Conservation (phyloP, 2,113 vertebrate species). For the Plecturocebus donacophilus region DNA sequence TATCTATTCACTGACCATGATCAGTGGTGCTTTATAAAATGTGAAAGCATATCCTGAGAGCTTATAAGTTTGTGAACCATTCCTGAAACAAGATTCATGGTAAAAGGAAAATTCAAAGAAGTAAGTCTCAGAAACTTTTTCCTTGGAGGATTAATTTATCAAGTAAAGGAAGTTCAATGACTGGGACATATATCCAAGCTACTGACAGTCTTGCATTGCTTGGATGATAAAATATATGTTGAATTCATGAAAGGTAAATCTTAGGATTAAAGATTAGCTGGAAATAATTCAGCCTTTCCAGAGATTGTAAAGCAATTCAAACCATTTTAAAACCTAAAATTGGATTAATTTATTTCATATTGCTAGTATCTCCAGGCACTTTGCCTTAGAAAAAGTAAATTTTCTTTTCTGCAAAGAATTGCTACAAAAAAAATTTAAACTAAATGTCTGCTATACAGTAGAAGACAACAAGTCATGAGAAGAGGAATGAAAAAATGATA, state of each 20-base stretch:
- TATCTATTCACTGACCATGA: not conserved
- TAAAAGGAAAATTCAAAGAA: not conserved
- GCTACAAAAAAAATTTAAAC: not conserved
- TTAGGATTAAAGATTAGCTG: not conserved
- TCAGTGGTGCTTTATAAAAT: not conserved
- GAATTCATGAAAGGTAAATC: not conserved
- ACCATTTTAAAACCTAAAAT: not conserved
- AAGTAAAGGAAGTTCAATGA: not conserved
- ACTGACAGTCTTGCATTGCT: not conserved
- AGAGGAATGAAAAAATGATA: not conserved
- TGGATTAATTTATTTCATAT: conserved; percentile 30
- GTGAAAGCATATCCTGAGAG: not conserved
- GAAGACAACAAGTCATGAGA: not conserved
- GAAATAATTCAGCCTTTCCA: not conserved
- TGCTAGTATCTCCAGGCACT: not conserved
- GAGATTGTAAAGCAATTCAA: not conserved
- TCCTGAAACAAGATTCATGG: not conserved
- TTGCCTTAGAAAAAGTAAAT: not conserved
- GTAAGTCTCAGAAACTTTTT: not conserved
- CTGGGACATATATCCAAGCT: not conserved
- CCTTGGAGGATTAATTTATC: not conserved
- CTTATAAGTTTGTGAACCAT: not conserved
- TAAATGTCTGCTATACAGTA: not conserved
- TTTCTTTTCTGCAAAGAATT: not conserved
- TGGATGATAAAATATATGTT: not conserved